phyloP scores from a whole-genome alignment of 35 echinoderm and acorn worm genomes.

The Ptychodera flava region DNA sequence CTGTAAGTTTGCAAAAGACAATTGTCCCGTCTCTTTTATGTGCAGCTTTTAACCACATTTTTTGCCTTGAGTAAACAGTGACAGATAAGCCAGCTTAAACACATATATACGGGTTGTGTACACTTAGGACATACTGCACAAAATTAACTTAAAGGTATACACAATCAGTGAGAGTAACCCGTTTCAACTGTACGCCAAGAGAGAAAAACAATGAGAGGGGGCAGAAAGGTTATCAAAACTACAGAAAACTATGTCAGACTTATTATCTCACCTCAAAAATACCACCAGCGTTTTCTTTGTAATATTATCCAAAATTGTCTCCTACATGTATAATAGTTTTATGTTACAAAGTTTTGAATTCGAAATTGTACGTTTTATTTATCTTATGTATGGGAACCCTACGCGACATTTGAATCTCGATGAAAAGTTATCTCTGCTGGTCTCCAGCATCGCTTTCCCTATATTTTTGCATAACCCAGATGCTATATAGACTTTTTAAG shows the following conservation, averaged over 20 bases:
- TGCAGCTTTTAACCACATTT: neutral
- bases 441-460: neutral
- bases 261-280: too few species aligned
- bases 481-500: neutral
- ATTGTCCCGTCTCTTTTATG: neutral
- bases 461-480: neutral
- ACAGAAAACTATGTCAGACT: too few species aligned
- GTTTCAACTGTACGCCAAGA: too few species aligned
- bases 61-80: neutral
- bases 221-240: too few species aligned
- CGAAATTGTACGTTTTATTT: neutral
- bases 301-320: neutral
- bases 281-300: neutral
- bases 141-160: neutral
- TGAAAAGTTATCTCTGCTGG: neutral
- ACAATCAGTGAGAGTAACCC: too few species aligned
- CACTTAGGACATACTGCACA: neutral
- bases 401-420: neutral
- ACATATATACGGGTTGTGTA: neutral
- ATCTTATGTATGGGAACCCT: neutral
- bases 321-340: neutral
- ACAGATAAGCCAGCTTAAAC: neutral
- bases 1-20: conserved; percentile 1
- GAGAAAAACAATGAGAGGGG: too few species aligned
- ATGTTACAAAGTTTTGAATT: neutral